Base-by-base conservation (phyloP, 53 echinoderm and acorn worm genomes). In the Pentamera pediparva region DNA sequence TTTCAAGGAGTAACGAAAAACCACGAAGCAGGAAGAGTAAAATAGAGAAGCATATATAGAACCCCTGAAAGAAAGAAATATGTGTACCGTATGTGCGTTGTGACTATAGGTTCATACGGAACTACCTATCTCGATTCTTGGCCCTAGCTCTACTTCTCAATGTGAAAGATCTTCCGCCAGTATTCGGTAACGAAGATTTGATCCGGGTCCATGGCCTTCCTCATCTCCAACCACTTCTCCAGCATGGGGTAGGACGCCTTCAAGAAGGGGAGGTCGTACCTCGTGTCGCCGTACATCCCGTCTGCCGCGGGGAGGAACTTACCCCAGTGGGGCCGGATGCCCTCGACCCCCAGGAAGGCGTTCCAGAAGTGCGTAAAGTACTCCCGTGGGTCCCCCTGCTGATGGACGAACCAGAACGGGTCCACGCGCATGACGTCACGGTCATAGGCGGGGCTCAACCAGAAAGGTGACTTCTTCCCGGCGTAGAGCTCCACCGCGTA, bases 371-470 rank as follows among this genome's bases (percentile, higher is more conserved):
- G 24, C 4, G 33, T 49, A 32, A 71, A 71, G 37, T 36, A 71
- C 0, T 27, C n/a, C 54, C 36, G 24, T 32, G 72, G 11, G 6
- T 57, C 28, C 15, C 57, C 57, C 32, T 57, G 9, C 13, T 25
- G 57, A 35, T 72, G 35, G 26, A 32, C 49, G 26, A 72, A 72
- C 72, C 72, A 72, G 37, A 53, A 72, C 20, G 72, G 72, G 55
- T 72, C 72, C 24, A 52, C 20, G 36, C 72, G 72, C 3, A 72
- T 35, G 7, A 53, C 72, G 37, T 72, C 35, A 32, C 72, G 52
- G 54, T 53, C 49, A 32, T 53, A 72, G 1, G 72, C 72, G 1
- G 72, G 52, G 26, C 72, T 72, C 35, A 72, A 10, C 72, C 72
- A 72, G 50, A 72, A 72, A 19, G 72, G 72, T 21, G 72, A 72